Evolutionary conservation across 2,888 invertebrate genomes (phyloP).

Genomic region (Lasioglossum oenotherae): DNA sequence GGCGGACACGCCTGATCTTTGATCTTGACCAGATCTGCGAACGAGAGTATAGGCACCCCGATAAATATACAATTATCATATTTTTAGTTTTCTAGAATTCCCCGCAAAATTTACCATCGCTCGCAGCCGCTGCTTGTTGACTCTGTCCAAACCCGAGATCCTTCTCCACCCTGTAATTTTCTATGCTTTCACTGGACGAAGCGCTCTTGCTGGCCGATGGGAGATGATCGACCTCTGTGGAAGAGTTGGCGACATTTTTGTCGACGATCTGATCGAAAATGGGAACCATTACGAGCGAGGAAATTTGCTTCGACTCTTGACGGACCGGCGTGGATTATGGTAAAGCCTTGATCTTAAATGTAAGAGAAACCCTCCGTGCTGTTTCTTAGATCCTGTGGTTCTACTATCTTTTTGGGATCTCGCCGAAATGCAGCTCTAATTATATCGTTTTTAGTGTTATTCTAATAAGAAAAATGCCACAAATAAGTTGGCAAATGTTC

Average conservation of each 20-base stretch:
- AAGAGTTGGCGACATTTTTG: slow-evolving; percentile 4
- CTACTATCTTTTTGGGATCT: no score
- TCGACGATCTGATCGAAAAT: slow-evolving; percentile 31
- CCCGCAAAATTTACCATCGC: slow-evolving; percentile 23
- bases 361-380: no score
- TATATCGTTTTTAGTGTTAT: no score
- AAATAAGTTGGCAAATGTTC: no score
- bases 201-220: neutral
- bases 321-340: neutral
- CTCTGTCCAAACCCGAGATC: neutral
- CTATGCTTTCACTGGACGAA: neutral
- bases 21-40: slow-evolving; percentile 58
- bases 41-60: slow-evolving; percentile 24
- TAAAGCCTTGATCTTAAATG: no score
- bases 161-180: neutral
- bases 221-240: neutral
- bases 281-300: slow-evolving; percentile 23
- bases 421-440: no score
- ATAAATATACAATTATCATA: slow-evolving; percentile 49
- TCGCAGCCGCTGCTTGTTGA: neutral
- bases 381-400: no score
- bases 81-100: slow-evolving; percentile 25
- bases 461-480: no score
- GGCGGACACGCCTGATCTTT: slow-evolving; percentile 57
- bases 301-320: slow-evolving; percentile 46